Conservation (phyloP, 2,113 vertebrate genomes). For the Pseudois nayaur region DNA sequence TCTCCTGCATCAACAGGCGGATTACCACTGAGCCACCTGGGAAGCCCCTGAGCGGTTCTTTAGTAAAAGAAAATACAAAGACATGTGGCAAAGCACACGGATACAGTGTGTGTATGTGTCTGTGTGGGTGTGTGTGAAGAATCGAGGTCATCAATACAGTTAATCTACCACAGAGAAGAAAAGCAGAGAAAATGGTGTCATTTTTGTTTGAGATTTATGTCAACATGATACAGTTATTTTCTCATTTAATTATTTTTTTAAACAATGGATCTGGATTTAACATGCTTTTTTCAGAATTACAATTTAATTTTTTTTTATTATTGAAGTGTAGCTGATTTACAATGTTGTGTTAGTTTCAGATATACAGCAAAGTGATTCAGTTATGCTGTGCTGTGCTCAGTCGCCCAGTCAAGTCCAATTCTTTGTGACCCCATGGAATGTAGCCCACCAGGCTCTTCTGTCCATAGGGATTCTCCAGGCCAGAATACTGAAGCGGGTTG, state of each 20-base stretch:
- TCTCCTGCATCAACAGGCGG: neutral
- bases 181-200: neutral
- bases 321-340: neutral
- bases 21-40: neutral
- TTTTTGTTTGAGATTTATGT: neutral
- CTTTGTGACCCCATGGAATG: neutral
- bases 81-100: neutral
- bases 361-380: neutral
- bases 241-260: neutral
- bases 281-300: neutral
- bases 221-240: neutral
- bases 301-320: neutral
- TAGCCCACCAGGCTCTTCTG: neutral
- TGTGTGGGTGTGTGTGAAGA: neutral
- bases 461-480: neutral
- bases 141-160: neutral
- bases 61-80: neutral
- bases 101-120: neutral
- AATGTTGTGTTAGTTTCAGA: neutral
- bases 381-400: neutral
- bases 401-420: neutral
- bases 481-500: neutral
- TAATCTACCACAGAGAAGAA: neutral
- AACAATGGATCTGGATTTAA: neutral
- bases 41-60: neutral